Evolutionary conservation across 1,140 invertebrate species (phyloP).

Genomic region (Drosophila sproati): DNA sequence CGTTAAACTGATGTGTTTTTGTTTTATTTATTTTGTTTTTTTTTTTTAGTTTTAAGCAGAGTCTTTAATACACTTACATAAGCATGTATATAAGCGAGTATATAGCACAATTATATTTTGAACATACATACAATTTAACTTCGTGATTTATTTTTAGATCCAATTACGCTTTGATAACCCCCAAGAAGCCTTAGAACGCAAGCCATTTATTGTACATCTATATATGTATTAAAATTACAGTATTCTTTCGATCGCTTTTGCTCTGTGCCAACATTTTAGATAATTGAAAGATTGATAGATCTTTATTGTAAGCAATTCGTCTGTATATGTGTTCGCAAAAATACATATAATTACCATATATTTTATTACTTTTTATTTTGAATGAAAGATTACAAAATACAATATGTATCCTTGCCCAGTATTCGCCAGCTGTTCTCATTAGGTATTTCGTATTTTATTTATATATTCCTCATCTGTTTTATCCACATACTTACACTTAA

Average conservation of each 20-base stretch:
- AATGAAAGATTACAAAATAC: slow-evolving; percentile 61
- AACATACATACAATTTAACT: slow-evolving; percentile 59
- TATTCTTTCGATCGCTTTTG: neutral
- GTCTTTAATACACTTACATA: slow-evolving; percentile 54
- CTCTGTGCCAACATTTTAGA: slow-evolving; percentile 23
- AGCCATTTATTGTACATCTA: slow-evolving; percentile 59
- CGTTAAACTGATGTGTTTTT: neutral
- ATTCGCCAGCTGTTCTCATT: slow-evolving; percentile 10
- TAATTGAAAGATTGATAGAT: slow-evolving; percentile 35
- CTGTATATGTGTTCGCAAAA: slow-evolving; percentile 60
- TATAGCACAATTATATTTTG: slow-evolving; percentile 72
- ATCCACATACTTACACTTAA: slow-evolving; percentile 24
- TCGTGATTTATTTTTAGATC: slow-evolving; percentile 28
- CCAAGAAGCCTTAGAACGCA: slow-evolving; percentile 18
- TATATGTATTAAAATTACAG: slow-evolving; percentile 15
- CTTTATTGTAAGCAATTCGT: slow-evolving; percentile 30
- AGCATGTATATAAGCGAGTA: slow-evolving; percentile 71
- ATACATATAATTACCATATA: slow-evolving; percentile 41
- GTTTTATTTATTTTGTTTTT: slow-evolving; percentile 2
- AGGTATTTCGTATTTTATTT: neutral
- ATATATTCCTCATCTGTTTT: neutral
- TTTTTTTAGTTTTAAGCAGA: slow-evolving; percentile 45
- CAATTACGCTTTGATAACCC: slow-evolving; percentile 41
- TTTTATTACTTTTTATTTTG: slow-evolving; percentile 14
- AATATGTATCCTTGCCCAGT: slow-evolving; percentile 17